Base-by-base conservation (phyloP, 2,888 invertebrate species). In the Nineta flava region DNA sequence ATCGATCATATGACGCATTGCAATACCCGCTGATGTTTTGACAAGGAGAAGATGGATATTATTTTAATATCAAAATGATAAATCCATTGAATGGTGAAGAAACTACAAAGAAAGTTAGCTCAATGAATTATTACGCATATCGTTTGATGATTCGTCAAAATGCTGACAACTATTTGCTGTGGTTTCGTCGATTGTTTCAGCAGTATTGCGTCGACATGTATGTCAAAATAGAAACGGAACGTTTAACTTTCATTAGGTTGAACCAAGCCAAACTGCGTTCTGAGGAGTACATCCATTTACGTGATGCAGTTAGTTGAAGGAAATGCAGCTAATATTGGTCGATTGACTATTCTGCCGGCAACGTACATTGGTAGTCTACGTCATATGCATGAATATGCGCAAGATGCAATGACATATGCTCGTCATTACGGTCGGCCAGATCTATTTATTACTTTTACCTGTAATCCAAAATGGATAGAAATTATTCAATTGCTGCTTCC, bases 161-260 rank as follows among this genome's bases (percentile, higher is more conserved):
- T 41, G 53, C 50, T 41, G 51, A 56, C 13, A 62, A 62, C 51
- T 47, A 57, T 50, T 54, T 65, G 16, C 46, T 61, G 41, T 40
- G 51, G 41, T 63, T 43, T 54, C 56, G 61, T 9, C 48, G 52
- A 17, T 48, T 65, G 7, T 61, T 59, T n/a, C 57, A 62, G 44
- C 64, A 65, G 51, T 65, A 53, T 53, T 50, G 56, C n/a, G 64
- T 65, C 32, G 61, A 66, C 53, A 62, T 62, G 62, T 66, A 64
- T 53, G 63, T 54, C 1, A 65, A 65, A 59, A 59, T 65, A 10
- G 64, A 65, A 53, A 59, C 55, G 7, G 63, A 65, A 57, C 58
- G 62, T 32, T 51, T 65, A 26, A 40, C 43, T 46, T 65, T 51
- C 53, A 55, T 65, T 13, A 49, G 59, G 41, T 56, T 53, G 13